Evolutionary conservation across 2,113 vertebrate species (phyloP), one percentile per base, ranked within the genome.

Genomic region (Anas platyrhynchos): DNA sequence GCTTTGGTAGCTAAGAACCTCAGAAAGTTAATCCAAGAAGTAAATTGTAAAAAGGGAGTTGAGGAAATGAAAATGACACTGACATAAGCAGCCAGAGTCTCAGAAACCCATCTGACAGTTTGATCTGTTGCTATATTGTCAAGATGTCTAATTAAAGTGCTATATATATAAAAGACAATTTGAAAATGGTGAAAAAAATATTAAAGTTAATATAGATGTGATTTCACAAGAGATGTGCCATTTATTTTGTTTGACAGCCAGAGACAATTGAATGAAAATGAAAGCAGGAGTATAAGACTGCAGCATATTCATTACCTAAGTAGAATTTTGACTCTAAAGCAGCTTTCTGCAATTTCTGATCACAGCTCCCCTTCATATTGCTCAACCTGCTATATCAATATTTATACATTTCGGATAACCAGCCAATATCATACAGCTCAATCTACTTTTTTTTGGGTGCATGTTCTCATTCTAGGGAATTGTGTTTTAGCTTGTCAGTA

Each of bases 181-280:
- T 89, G 16, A 76, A 93, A 89, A 83, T 15, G 36, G 36, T 65
- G 36, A 91, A 95, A 96, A 79, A 96, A 79, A 54, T 48, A 43
- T 65, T 75, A 9, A 69, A 88, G 43, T 63, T 90, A 87, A 69
- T 73, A 44, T 80, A 89, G 77, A 88, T 78, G 48, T 82, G 77
- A 76, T 95, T 96, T 82, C 83, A 82, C n/a, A 73, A 83, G 86
- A 89, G 74, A 73, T 50, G 22, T 76, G 78, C 18, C 59, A 80
- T 94, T 93, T 95, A 82, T 93, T 95, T 95, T 85, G 13, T 82
- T 79, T 95, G 66, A 80, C 78, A 87, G 66, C 26, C 44, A 36
- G 74, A 43, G 32, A 75, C 36, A 76, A 83, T 36, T 34, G 59
- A 91, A 92, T 69, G 48, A 68, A 56, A 83, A 55, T 50, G 74